Evolutionary conservation across 1,140 invertebrate genomes (phyloP), one percentile per base, ranked within the genome.

Genomic region (Bursaphelenchus mucronatus): DNA sequence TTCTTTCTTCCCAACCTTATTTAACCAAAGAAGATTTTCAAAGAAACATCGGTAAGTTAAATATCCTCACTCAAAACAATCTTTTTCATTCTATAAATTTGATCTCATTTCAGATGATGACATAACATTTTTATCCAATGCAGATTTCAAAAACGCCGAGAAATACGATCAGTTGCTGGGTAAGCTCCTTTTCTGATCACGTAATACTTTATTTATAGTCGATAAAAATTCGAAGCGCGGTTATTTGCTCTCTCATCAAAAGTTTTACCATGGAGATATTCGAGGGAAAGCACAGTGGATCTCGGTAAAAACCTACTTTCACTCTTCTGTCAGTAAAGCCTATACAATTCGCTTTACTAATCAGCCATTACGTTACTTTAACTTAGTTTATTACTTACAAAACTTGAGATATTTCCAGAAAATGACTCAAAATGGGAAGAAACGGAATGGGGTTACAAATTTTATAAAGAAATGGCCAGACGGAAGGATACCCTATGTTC

Each of bases 401-500:
- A 8, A 39, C 13, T 43, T 15, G n/a, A 55, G 21, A 9, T 54
- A 47, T 43, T 64, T 44, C 19, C 63, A 43, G 54, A 65, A 56
- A 66, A 66, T 13, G 54, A 49, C 21, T 41, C 52, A 69, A 67
- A 63, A 67, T 13, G 62, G 63, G 41, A 39, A 62, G 17, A 19
- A 66, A n/a, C 30, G 69, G 13, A 78, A 78, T 57, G 76, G 76
- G 44, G 74, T 78, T 9, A 66, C 67, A 21, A 66, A 43, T 63
- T 63, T 67, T 50, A 65, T 78, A 17, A 80, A 81, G 54, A 81
- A 80, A 64, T 80, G 78, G 78, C 73, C 70, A 46, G 75, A 76
- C 53, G 78, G 72, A 44, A 46, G 75, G 11, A 80, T 80, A 59
- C 78, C 78, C n/a, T 80, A 80, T 58, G 78, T 80, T 19, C 65